A percentile compares a stretch with the other conserved stretches of the same genome.
phyloP scores from a whole-genome alignment of 2,797 vertebrate genomes.

The Phrynocephalus vlangalii region DNA sequence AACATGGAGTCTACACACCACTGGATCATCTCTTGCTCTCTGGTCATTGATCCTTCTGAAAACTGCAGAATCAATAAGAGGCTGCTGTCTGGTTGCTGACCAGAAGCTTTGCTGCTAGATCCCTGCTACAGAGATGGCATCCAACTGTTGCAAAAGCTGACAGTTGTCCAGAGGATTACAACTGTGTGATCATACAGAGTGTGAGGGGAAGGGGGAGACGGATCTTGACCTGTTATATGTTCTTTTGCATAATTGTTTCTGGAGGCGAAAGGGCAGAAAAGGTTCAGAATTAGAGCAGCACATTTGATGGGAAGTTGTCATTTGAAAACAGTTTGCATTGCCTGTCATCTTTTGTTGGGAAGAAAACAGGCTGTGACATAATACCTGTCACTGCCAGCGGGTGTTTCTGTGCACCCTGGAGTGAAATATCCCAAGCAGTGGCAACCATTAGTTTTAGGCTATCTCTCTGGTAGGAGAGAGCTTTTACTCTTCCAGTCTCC shows the following conservation, averaged over 20 bases:
- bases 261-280: conserved; percentile 69
- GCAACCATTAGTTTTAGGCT: conserved; percentile 64
- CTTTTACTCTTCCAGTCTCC: conserved; percentile 12
- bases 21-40: conserved; percentile 30
- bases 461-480: conserved; percentile 44
- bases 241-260: conserved; percentile 79
- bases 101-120: conserved; percentile 72
- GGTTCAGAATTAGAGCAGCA: conserved; percentile 71
- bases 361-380: conserved; percentile 76
- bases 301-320: conserved; percentile 69
- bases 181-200: conserved; percentile 73
- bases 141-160: conserved; percentile 78
- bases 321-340: conserved; percentile 78
- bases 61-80: conserved; percentile 70
- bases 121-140: conserved; percentile 69
- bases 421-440: conserved; percentile 71
- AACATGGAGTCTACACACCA: conserved; percentile 40
- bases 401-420: conserved; percentile 77
- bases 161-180: conserved; percentile 79
- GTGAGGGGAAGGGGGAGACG: conserved; percentile 58
- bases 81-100: conserved; percentile 67
- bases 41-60: conserved; percentile 58
- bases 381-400: conserved; percentile 78
- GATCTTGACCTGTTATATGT: conserved; percentile 77
- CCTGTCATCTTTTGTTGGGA: conserved; percentile 79